Base-by-base conservation (phyloP, 2,113 vertebrate genomes). In the Neogale vison region DNA sequence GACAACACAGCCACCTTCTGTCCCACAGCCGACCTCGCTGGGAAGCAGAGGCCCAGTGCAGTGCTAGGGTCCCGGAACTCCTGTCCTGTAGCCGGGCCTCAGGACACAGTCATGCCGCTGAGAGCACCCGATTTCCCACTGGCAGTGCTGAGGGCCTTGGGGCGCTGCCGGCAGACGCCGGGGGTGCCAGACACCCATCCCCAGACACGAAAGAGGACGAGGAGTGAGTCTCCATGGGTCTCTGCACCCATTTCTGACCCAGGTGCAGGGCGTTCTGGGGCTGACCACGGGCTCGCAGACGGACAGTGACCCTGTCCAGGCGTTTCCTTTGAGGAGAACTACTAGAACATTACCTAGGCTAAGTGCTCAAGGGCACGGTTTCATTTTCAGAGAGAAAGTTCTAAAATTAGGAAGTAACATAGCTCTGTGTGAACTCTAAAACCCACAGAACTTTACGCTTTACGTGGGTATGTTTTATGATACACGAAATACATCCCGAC, bases 281-380 rank as follows among this genome's bases (percentile, higher is more conserved):
- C 45, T 4, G 11, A 74, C 29, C 6, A 10, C 1, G 14, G 39
- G 63, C 18, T 63, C 0, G 0, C 1, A 2, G 20, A 31, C 29
- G 23, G 6, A 39, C 34, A 31, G 14, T n/a, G 20, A 52, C 42
- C 20, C 42, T 4, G 47, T 0, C 69, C 63, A 24, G 12, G 34
- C 11, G 47, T 7, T 20, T 42, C 80, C 39, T 29, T 61, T 4
- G 0, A 1, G 0, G 13, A 3, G 29, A 84, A 1, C 26, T 31
- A 31, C 71, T 10, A 18, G 31, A 63, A 14, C 23, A 15, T 13
- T 6, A 24, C 39, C 42, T 0, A 14, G 47, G 21, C 50, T 26
- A 17, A 80, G 31, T 14, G 45, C 69, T 57, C 14, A 24, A 1
- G 2, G 50, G 29, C 47, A 71, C 0, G 15, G 65, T 11, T 36